Base-by-base conservation (phyloP, 2,797 vertebrate species). In the Sciurus vulgaris region DNA sequence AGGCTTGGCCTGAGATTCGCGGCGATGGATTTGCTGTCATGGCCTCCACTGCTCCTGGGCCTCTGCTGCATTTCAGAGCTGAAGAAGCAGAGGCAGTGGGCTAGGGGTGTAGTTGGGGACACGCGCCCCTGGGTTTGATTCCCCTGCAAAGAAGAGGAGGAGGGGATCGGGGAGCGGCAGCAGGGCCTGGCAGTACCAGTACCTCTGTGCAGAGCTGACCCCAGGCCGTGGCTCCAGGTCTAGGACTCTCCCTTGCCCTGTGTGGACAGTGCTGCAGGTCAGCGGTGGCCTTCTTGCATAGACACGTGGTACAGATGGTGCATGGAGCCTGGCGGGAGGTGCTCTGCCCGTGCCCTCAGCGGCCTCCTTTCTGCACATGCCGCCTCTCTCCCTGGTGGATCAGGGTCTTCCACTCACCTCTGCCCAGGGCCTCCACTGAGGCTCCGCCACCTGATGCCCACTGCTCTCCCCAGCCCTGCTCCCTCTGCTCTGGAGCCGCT, bases 401-500 rank as follows among this genome's bases (percentile, higher is more conserved):
- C 15, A 28, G 47, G 15, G 1, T 73, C 78, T 70, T 78, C 35
- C 74, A 13, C 35, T 41, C 22, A 49, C 28, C 26, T 30, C 56
- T 74, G 18, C n/a, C 30, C 81, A n/a, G n/a, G 49, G 35, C 35
- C 26, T 59, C 54, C 1, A 5, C 33, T 20, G 33, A 22, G 56
- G n/a, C 28, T 59, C 26, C 2, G 3, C 3, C 9, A 10, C 28
- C 33, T 18, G 12, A 0, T 0, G 10, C 63, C 51, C 26, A 12
- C n/a, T 33, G 67, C 33, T 3, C 0, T 22, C 4, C 0, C 0
- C 28, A 7, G 9, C 49, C 54, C 24, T 54, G 12, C 0, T 3
- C 18, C 18, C 33, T 70, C 18, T 41, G 9, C 6, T 72, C 44
- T 0, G 1, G 0, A 8, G 15, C 28, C 13, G 4, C 77, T 83